A percentile compares a stretch with the other conserved stretches of the same genome.
Evolutionary conservation across 2,797 vertebrate genomes (phyloP).

Genomic region (Natrix natrix): DNA sequence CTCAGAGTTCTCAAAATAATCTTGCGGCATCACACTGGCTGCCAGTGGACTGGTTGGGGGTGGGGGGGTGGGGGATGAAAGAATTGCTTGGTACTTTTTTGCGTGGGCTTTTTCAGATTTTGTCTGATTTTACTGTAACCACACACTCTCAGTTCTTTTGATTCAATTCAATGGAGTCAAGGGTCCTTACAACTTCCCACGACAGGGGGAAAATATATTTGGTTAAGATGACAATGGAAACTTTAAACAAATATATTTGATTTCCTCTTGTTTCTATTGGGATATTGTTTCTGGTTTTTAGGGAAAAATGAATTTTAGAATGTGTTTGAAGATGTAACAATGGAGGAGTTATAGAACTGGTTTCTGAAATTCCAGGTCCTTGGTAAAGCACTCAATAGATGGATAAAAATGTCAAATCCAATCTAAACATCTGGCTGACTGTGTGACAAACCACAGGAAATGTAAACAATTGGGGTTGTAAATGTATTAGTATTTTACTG

Average conservation of each 20-base stretch:
- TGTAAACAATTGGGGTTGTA: background rate
- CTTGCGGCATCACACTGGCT: too few species aligned
- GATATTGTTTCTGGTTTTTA: background rate
- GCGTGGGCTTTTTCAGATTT: too few species aligned
- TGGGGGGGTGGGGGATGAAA: too few species aligned
- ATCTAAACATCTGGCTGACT: background rate
- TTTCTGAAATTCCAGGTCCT: background rate
- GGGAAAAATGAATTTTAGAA: background rate
- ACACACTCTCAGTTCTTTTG: too few species aligned
- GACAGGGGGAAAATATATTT: background rate
- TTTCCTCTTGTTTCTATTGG: background rate
- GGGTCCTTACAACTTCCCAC: background rate
- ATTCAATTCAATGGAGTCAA: too few species aligned
- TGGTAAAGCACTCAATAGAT: background rate
- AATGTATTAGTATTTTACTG: background rate
- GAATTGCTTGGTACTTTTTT: too few species aligned
- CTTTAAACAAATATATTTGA: background rate
- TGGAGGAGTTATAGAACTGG: background rate
- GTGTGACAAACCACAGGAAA: background rate
- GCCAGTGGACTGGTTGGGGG: too few species aligned
- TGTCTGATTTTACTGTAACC: too few species aligned
- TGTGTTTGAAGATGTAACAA: background rate
- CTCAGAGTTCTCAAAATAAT: too few species aligned
- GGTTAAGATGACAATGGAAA: background rate
- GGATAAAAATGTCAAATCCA: background rate